Percentiles rank a stretch among this genome's conserved stretches.
phyloP scores from a whole-genome alignment of 1,140 invertebrate species.

The Vanessa tameamea region DNA sequence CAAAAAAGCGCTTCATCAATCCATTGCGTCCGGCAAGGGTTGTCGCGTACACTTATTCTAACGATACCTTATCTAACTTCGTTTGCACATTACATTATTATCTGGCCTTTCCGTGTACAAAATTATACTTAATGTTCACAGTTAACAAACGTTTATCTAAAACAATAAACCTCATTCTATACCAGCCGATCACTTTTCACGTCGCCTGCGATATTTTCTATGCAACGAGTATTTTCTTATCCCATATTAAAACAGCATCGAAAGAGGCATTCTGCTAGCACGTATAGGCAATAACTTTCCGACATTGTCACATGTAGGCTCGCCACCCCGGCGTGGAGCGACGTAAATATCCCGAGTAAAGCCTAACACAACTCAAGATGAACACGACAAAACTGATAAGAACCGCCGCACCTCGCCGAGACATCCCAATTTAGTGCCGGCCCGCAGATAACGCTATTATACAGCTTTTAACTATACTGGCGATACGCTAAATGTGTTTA shows the following conservation, averaged over 20 bases:
- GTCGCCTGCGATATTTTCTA: constrained; percentile 28
- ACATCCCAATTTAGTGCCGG: constrained; percentile 80
- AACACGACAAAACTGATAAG: constrained; percentile 80
- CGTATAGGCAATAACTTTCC: constrained; percentile 67
- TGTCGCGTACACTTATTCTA: constrained; percentile 51
- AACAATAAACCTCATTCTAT: constrained; percentile 27
- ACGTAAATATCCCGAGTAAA: constrained; percentile 77
- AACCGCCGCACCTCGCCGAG: constrained; percentile 63
- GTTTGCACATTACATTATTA: constrained; percentile 31
- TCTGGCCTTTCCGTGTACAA: constrained; percentile 20
- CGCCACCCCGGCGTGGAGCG: constrained; percentile 65
- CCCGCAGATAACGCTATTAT: constrained; percentile 78
- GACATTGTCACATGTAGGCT: constrained; percentile 74
- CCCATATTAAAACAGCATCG: constrained; percentile 49
- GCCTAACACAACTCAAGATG: constrained; percentile 80
- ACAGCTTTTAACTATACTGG: constrained; percentile 79
- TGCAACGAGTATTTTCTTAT: constrained; percentile 38
- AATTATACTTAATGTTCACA: constrained; percentile 24
- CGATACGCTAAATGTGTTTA: constrained; percentile 79
- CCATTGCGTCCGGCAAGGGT: constrained; percentile 72
- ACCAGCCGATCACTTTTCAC: constrained; percentile 24
- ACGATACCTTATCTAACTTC: constrained; percentile 27
- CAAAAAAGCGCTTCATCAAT: constrained; percentile 78
- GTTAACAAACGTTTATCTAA: constrained; percentile 23
- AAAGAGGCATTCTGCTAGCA: constrained; percentile 41